These are phyloP conservation scores for Rhynchotus rufescens DNA, from an alignment of 2,797 vertebrate genomes.

Conservation along the genomic window DNA sequence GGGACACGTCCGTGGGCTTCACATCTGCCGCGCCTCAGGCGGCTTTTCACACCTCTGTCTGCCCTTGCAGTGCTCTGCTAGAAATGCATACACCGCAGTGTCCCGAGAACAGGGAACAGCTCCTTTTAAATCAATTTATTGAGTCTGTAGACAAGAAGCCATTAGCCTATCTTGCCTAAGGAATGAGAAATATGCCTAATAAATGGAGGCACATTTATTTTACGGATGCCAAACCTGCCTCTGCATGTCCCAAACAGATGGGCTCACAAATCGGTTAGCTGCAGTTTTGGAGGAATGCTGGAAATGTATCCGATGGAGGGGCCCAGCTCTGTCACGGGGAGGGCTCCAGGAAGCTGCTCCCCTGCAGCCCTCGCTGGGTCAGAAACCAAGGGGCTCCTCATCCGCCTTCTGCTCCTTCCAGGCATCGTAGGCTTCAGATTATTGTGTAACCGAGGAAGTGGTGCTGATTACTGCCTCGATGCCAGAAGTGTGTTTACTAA, in stretches of 20 bases:
- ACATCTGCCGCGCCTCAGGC: background rate
- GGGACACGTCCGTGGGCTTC: background rate
- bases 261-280: constrained; percentile 40
- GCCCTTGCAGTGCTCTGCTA: background rate
- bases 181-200: background rate
- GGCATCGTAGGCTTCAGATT: background rate
- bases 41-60: background rate
- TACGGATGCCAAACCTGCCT: background rate
- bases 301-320: background rate
- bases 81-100: background rate
- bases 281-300: background rate
- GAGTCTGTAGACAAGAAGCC: background rate
- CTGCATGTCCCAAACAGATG: constrained; percentile 10
- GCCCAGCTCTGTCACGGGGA: constrained; percentile 15
- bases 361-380: background rate
- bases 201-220: constrained; percentile 17
- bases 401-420: background rate
- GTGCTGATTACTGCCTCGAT: background rate
- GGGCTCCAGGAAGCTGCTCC: background rate
- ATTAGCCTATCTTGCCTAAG: background rate
- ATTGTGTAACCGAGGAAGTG: background rate
- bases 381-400: background rate
- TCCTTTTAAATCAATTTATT: constrained; percentile 4
- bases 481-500: constrained; percentile 6
- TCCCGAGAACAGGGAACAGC: background rate